Evolutionary conservation across 2,113 vertebrate genomes (phyloP).

Genomic region (Myxocyprinus asiaticus): DNA sequence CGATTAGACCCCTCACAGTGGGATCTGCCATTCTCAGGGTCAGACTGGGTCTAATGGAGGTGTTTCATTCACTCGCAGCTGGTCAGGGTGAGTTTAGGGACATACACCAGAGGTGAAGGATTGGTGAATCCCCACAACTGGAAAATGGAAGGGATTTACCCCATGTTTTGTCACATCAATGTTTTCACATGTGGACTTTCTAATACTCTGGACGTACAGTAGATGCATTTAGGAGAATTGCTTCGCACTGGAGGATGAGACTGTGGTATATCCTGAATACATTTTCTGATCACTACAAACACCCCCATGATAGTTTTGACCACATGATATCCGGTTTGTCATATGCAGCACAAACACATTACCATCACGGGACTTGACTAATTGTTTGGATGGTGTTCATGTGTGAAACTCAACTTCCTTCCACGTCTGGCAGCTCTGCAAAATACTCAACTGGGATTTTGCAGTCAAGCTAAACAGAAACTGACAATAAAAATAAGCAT

Average conservation of each 20-base stretch:
- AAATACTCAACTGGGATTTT: conserved; percentile 46
- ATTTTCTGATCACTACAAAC: conserved; percentile 7
- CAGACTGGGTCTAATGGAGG: conserved; percentile 38
- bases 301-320: conserved; percentile 29
- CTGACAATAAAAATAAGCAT: conserved; percentile 48
- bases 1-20: conserved; percentile 29
- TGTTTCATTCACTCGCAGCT: conserved; percentile 41
- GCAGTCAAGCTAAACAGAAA: conserved; percentile 36
- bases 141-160: conserved; percentile 35
- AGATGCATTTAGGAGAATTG: conserved; percentile 4
- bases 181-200: background rate
- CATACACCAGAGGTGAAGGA: conserved; percentile 35
- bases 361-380: conserved; percentile 21
- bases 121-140: conserved; percentile 23
- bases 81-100: conserved; percentile 38
- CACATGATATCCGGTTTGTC: conserved; percentile 33
- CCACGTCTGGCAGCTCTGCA: conserved; percentile 41
- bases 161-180: background rate
- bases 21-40: conserved; percentile 14
- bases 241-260: background rate
- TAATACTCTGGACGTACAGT: background rate
- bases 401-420: conserved; percentile 35
- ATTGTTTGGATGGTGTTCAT: conserved; percentile 46
- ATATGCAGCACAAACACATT: conserved; percentile 23
- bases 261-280: background rate